These are phyloP conservation scores for Octodon degus DNA, from an alignment of 2,113 vertebrate genomes.

Conservation along the genomic window DNA sequence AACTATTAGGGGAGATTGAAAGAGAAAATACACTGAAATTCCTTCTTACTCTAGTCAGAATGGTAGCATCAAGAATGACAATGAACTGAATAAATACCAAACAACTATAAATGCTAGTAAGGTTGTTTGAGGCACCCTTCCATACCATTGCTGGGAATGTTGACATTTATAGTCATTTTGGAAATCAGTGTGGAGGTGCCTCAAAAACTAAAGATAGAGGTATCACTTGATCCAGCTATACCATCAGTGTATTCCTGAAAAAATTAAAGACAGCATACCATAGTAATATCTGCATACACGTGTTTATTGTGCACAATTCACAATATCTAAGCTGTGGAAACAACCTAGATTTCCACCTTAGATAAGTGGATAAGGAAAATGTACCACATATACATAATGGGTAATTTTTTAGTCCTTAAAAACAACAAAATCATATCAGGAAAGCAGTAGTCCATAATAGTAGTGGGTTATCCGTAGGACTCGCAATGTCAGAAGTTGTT, in stretches of 20 bases:
- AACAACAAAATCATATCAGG: no score
- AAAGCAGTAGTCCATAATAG: no score
- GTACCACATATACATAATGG: not conserved
- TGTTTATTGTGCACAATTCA: not conserved
- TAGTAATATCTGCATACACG: not conserved
- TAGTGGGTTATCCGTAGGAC: no score
- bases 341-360: not conserved
- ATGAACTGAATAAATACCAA: not conserved
- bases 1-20: not conserved
- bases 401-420: not conserved
- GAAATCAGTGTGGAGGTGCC: not conserved
- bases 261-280: not conserved
- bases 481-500: no score
- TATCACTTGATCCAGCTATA: not conserved
- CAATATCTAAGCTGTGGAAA: not conserved
- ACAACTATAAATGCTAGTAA: not conserved
- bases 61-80: not conserved
- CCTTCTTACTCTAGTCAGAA: not conserved
- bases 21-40: not conserved
- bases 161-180: not conserved
- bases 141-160: not conserved
- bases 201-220: not conserved
- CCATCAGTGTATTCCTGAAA: not conserved
- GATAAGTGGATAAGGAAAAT: not conserved
- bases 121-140: not conserved